These are phyloP conservation scores for Ditula angustiorana DNA, from an alignment of 2,888 invertebrate genomes.

Conservation along the genomic window DNA sequence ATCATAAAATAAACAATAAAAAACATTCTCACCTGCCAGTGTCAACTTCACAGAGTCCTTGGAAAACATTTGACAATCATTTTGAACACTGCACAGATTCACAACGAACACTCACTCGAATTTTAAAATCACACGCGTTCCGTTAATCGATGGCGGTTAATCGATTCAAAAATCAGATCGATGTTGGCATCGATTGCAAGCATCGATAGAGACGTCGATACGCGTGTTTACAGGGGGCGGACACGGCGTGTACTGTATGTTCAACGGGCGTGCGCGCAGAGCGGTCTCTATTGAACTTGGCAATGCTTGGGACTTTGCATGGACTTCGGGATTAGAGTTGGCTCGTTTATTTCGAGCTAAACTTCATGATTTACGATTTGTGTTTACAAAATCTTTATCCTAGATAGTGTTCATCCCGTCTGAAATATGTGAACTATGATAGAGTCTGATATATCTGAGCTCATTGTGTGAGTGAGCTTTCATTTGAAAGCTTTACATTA, in stretches of 20 bases:
- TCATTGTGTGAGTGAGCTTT: not conserved
- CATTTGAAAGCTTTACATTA: not conserved
- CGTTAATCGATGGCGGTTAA: not conserved
- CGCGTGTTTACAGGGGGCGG: conserved; percentile 75
- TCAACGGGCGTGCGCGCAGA: conserved; percentile 53
- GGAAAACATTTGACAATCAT: conserved; percentile 26
- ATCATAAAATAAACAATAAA: not conserved
- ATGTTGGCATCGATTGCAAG: conserved; percentile 10
- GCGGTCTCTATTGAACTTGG: conserved; percentile 77
- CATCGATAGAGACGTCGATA: conserved; percentile 48
- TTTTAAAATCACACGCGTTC: conserved; percentile 11
- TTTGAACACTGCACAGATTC: conserved; percentile 23
- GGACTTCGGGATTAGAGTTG: conserved; percentile 19
- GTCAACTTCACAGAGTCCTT: conserved; percentile 12
- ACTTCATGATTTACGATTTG: not conserved
- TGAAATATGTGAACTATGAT: not conserved
- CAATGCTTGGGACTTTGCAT: conserved; percentile 53
- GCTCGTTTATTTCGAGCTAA: conserved; percentile 6
- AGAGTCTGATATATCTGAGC: not conserved
- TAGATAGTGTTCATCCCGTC: not conserved
- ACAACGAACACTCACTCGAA: conserved; percentile 5
- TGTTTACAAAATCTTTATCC: not conserved
- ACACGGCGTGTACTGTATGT: conserved; percentile 69
- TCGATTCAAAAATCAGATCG: conserved; percentile 19
- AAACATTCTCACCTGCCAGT: conserved; percentile 28